A percentile compares a stretch with the other conserved stretches of the same genome.
phyloP scores from a whole-genome alignment of 2,797 vertebrate species.

The Melopsittacus undulatus region DNA sequence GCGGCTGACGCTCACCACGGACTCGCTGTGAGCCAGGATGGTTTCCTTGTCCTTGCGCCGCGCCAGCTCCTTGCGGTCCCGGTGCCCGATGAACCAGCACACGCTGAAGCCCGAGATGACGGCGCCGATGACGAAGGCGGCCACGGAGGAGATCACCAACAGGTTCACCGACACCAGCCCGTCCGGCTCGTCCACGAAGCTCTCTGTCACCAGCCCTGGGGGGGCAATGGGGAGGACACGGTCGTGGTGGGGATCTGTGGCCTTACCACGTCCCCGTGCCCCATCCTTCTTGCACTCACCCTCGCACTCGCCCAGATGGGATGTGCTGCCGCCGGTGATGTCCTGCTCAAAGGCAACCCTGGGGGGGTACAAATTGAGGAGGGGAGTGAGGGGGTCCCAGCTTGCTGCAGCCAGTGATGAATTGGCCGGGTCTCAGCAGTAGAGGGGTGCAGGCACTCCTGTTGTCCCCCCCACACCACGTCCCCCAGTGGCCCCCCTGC shows the following conservation, averaged over 20 bases:
- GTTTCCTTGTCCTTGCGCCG: conserved; percentile 91
- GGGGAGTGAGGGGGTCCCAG: neutral
- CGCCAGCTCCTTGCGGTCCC: conserved; percentile 84
- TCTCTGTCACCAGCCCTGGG: conserved; percentile 89
- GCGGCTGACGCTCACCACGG: conserved; percentile 91
- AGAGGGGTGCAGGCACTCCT: neutral
- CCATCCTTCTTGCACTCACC: conserved; percentile 71
- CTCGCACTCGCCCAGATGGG: conserved; percentile 92
- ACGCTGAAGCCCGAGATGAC: conserved; percentile 91
- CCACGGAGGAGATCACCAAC: conserved; percentile 91
- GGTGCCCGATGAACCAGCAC: conserved; percentile 94
- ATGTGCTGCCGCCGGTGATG: conserved; percentile 86
- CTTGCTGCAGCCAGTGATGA: neutral
- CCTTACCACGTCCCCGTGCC: neutral
- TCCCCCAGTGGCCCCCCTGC: neutral
- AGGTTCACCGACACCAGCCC: conserved; percentile 94
- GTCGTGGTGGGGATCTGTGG: neutral
- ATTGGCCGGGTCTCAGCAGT: accelerated
- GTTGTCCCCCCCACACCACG: accelerated
- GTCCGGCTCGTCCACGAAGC: conserved; percentile 89
- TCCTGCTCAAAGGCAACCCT: conserved; percentile 93
- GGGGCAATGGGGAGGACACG: neutral
- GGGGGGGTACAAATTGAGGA: neutral
- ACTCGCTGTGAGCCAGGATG: conserved; percentile 87
- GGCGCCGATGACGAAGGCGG: conserved; percentile 92